Base-by-base conservation (phyloP, 1,140 invertebrate genomes). In the Orius laevigatus region DNA sequence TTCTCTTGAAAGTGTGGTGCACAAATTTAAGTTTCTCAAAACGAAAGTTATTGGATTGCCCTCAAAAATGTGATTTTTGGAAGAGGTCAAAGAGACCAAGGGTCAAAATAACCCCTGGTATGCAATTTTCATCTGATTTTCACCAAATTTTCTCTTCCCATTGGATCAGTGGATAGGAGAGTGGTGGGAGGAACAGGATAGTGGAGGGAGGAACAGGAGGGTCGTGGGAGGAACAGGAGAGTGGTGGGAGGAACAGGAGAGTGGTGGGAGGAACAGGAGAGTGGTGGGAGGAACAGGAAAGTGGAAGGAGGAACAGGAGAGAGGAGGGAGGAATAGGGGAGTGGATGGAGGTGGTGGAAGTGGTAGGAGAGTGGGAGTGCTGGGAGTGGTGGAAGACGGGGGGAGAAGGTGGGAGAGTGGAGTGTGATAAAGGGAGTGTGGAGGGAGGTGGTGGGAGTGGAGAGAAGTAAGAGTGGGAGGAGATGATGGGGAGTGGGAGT, bases 401-500 rank as follows among this genome's bases (percentile, higher is more conserved):
- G 20, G 41, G 41, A 43, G 15, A 5, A 19, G 41, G 19, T n/a
- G 15, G 19, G 19, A 19, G 41, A 16, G 15, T 12, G 20, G 41
- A 12, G 12, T 18, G 19, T 43, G 15, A 43, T 14, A 19, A 43
- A 20, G 41, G 15, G 19, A 19, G 15, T 12, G 8, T n/a, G 41
- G 11, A n/a, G 41, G n/a, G 41, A 19, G 31, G 31, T 19, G n/a
- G 19, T 10, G 12, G 45, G n/a, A 34, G 45, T n/a, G 45, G 33
- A 25, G 45, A 33, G 12, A 33, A 31, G 33, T 43, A 16, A 16
- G 45, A 36, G 45, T 14, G 45, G 15, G 31, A 47, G 31, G n/a
- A 16, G 33, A 47, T 36, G 14, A 47, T 20, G 33, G 31, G 45
- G 15, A 35, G 33, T 35, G 33, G 45, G 18, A 47, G 14, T 34